Evolutionary conservation across 2,888 invertebrate species (phyloP), one percentile per base, ranked within the genome.

Genomic region (Drosophila mayaguana): DNA sequence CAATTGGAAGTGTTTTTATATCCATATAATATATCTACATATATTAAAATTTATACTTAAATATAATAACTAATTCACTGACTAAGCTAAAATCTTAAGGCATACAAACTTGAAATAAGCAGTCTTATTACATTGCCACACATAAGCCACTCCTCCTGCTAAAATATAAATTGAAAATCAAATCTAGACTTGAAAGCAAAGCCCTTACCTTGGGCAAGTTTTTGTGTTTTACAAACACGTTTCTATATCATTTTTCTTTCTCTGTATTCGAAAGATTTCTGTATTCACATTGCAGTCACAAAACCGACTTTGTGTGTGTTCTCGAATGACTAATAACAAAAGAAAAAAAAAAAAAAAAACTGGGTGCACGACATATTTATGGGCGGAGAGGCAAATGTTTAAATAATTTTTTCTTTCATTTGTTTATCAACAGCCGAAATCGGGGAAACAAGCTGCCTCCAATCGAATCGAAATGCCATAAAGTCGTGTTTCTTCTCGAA

Each of bases 361-460:
- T 61, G 48, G 48, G 54, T 60, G 36, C 54, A 51, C 36, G 53
- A 32, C 28, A 40, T 54, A 54, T 36, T 43, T 43, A 32, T 46
- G 45, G 38, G 43, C 18, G 54, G 32, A 45, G 43, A 45, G 25
- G 51, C 45, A 14, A 54, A 62, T 64, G 72, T 65, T 38, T 55
- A 42, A 68, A 68, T 46, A 68, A 69, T 59, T 53, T 38, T 20
- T 69, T 16, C 54, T 40, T 28, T 28, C 54, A 40, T 46, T 46
- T 54, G 53, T 62, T 74, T 75, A 75, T 75, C 75, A 62, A 60
- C 66, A 77, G 55, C 43, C 56, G 46, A 11, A 28, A 76, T 75
- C 64, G 57, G 54, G 63, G 18, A 34, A 67, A 74, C 54, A 34
- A 76, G 40, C 45, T 32, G 56, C 22, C 34, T 4, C 32, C 4